Conservation (phyloP, 2,888 invertebrate species). For the Minunthozetes semirufus region DNA sequence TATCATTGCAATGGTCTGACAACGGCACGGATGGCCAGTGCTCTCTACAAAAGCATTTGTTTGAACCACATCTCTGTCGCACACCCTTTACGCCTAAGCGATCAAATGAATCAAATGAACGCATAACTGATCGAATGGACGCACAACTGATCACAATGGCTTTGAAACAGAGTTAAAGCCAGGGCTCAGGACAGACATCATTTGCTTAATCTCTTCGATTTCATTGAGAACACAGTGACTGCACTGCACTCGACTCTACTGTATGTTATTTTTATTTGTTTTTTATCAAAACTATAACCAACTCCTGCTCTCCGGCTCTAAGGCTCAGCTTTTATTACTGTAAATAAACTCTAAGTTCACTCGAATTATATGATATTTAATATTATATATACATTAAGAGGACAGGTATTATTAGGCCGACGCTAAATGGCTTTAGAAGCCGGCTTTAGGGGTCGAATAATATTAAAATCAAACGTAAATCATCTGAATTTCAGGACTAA, state of each 20-base stretch:
- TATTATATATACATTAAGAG: too few relatives aligned
- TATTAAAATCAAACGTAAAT: too few relatives aligned
- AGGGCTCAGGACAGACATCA: background rate
- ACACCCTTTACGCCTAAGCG: conserved; percentile 13
- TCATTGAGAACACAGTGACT: background rate
- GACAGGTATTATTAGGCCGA: too few relatives aligned
- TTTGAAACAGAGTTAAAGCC: background rate
- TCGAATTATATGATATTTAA: too few relatives aligned
- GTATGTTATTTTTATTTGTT: too few relatives aligned
- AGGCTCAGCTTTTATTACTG: too few relatives aligned
- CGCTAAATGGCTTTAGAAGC: too few relatives aligned
- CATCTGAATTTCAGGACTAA: too few relatives aligned
- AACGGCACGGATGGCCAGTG: conserved; percentile 8
- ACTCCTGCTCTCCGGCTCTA: too few relatives aligned
- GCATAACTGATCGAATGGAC: background rate
- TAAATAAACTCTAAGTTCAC: too few relatives aligned
- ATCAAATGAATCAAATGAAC: conserved; percentile 7
- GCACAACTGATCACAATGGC: background rate
- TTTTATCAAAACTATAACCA: too few relatives aligned
- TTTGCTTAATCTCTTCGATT: background rate
- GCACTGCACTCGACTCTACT: background rate
- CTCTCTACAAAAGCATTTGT: background rate
- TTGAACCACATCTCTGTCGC: background rate
- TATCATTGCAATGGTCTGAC: background rate
- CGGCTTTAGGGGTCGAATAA: too few relatives aligned